Conservation (phyloP, 2,888 invertebrate species). For the Troides aeacus region DNA sequence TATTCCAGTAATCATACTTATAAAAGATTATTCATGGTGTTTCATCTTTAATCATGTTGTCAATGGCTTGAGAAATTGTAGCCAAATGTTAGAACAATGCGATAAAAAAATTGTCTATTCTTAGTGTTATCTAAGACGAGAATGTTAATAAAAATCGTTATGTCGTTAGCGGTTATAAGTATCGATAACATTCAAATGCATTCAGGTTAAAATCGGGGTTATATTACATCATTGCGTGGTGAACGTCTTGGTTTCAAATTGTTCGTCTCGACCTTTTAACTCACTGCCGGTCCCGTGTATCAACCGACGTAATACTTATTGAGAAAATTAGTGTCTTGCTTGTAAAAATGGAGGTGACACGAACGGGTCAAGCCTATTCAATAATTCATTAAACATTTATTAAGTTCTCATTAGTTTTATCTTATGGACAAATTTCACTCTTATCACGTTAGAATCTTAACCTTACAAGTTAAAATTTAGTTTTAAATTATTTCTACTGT, state of each 20-base stretch:
- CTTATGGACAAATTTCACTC: background rate
- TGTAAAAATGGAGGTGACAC: background rate
- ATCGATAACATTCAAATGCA: slow-evolving; percentile 32
- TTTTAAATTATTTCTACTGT: too few species aligned
- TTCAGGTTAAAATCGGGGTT: slow-evolving; percentile 33
- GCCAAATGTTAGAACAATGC: background rate
- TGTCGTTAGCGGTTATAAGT: background rate
- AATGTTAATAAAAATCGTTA: background rate
- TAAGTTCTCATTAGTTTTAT: background rate
- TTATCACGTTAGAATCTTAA: background rate
- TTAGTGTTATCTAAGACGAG: too few species aligned
- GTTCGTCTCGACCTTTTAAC: slow-evolving; percentile 36
- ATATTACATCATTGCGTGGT: slow-evolving; percentile 35
- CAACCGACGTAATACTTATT: background rate
- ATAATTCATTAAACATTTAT: background rate
- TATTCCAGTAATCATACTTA: too few species aligned
- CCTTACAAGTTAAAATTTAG: background rate
- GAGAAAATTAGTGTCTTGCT: background rate
- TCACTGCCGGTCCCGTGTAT: slow-evolving; percentile 6
- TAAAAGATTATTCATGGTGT: too few species aligned
- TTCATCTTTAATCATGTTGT: too few species aligned
- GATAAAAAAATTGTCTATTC: background rate
- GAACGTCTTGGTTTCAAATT: slow-evolving; percentile 34
- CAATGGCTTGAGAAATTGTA: background rate
- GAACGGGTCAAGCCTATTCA: background rate